Conservation (phyloP, 2,888 invertebrate genomes). For the Netelia inedita region DNA sequence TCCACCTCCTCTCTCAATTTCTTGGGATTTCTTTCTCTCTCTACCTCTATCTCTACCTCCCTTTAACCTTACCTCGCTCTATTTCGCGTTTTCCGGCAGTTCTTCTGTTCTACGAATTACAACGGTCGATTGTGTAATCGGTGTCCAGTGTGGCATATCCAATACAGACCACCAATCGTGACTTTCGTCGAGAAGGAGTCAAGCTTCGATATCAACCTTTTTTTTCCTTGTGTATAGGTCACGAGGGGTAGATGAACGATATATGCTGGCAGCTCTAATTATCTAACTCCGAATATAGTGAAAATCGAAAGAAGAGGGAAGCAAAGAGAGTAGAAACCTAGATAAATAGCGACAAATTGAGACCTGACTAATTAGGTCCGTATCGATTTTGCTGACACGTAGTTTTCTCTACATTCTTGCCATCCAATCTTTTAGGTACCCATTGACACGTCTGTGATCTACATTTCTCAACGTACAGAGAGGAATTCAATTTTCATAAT, state of each 20-base stretch:
- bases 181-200: constrained; percentile 28
- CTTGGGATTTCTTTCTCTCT: constrained; percentile 24
- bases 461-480: background rate
- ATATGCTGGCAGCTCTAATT: constrained; percentile 45
- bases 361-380: constrained; percentile 46
- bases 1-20: background rate
- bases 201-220: constrained; percentile 63
- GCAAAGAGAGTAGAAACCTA: background rate
- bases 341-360: constrained; percentile 37
- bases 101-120: constrained; percentile 66
- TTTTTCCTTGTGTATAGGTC: constrained; percentile 34
- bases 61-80: constrained; percentile 43
- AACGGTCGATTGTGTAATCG: constrained; percentile 72
- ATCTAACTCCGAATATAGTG: constrained; percentile 29
- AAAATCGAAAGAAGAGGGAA: background rate
- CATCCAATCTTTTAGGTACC: background rate
- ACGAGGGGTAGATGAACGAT: constrained; percentile 8
- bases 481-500: constrained; percentile 39
- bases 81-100: constrained; percentile 28
- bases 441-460: constrained; percentile 4
- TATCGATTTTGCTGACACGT: constrained; percentile 41
- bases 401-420: background rate
- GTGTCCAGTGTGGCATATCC: constrained; percentile 31
- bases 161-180: constrained; percentile 10
- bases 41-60: constrained; percentile 17